Base-by-base conservation (phyloP, 2,888 invertebrate genomes). In the Linyphia triangularis region DNA sequence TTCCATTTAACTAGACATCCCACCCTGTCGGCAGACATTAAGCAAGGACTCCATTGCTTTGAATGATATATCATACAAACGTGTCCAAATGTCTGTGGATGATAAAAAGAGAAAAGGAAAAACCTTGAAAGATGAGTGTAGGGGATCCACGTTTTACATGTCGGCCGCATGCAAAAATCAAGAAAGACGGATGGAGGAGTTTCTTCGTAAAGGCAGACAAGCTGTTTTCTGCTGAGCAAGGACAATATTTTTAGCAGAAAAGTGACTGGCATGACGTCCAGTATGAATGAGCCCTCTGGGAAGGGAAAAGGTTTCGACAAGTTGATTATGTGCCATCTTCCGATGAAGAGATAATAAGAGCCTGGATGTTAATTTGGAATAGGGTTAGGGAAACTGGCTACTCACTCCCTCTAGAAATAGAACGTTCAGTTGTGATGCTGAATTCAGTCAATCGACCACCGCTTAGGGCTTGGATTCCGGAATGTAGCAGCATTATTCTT, bases 261-360 rank as follows among this genome's bases (percentile, higher is more conserved):
- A 37, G 24, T 67, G 67, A 22, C 33, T 67, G 37, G 37, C 26
- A 24, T 2, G 13, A 4, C 7, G 70, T 70, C 43, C 43, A 22
- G 70, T 1, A 43, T 43, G 43, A 43, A 43, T 16, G n/a, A n/a
- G 43, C 6, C 43, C 51, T n/a, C 5, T n/a, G n/a, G 51, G 16
- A 40, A 40, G 40, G n/a, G n/a, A 51, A 51, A 51, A 10, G 37
- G 22, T 73, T 33, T 73, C 26, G 73, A 77, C 77, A 63, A 24
- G 37, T 26, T 77, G 22, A 77, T 77, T 77, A 37, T 63, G 13
- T 9, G 16, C 16, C 40, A 24, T 7, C 63, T 26, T 37, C 4
- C n/a, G 16, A 26, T 40, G 63, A 61, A 37, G 61, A 37, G 77
- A 63, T 77, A 40, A 77, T 77, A 10, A 61, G 51, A 9, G 77